Conservation (phyloP, 2,797 vertebrate genomes). For the Propithecus perrieri region DNA sequence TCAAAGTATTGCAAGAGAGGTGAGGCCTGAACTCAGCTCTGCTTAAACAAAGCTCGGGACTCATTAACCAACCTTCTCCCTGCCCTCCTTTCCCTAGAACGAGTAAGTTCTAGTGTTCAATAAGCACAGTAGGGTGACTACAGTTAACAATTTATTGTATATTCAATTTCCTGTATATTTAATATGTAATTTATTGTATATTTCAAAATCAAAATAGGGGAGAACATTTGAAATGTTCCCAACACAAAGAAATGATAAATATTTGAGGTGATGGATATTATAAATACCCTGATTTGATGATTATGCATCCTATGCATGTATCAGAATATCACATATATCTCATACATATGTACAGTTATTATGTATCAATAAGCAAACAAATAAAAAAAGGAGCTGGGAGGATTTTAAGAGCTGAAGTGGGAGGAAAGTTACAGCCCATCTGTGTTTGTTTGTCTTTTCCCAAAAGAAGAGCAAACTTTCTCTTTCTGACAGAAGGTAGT, state of each 20-base stretch:
- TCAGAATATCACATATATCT: not conserved
- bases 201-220: not conserved
- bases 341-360: not conserved
- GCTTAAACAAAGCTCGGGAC: not conserved
- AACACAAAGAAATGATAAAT: not conserved
- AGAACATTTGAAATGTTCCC: not conserved
- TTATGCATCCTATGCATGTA: not conserved
- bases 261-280: not conserved
- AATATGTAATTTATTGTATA: not conserved
- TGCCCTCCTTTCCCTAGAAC: not conserved
- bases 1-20: not conserved
- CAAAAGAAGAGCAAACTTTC: not conserved
- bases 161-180: too few relatives aligned
- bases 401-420: not conserved
- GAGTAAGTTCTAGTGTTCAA: not conserved
- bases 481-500: not conserved
- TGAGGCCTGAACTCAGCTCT: not conserved
- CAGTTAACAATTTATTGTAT: not conserved
- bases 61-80: not conserved
- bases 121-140: not conserved
- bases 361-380: not conserved
- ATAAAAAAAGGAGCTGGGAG: not conserved
- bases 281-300: not conserved
- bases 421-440: not conserved
- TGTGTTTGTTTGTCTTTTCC: not conserved